Conservation (phyloP, 2,888 invertebrate species). For the Antheraea yamamai region DNA sequence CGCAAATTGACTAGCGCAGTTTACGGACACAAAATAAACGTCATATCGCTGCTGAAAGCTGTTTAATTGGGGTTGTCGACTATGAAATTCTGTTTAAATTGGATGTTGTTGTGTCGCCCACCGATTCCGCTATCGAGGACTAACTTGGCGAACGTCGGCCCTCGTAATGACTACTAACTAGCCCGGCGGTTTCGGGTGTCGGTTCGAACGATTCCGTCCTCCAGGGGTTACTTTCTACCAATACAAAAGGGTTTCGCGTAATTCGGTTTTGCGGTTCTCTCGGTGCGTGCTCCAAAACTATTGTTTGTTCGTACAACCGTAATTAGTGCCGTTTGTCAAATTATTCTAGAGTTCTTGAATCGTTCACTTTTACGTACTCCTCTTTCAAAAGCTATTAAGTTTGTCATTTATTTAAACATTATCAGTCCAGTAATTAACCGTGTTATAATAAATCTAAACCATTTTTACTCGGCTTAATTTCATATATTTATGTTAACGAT, state of each 20-base stretch:
- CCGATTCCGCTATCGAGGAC: conserved; percentile 49
- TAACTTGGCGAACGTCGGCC: conserved; percentile 49
- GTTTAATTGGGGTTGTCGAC: conserved; percentile 56
- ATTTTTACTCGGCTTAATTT: not conserved
- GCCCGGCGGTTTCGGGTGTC: conserved; percentile 33
- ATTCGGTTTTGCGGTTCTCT: conserved; percentile 63
- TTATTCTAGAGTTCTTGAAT: conserved; percentile 44
- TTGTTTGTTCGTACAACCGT: conserved; percentile 57
- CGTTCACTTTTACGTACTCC: conserved; percentile 29
- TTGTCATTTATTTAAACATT: not conserved
- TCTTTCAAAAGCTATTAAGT: not conserved
- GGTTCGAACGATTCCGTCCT: conserved; percentile 20
- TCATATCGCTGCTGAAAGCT: conserved; percentile 44
- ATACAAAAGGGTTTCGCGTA: conserved; percentile 53
- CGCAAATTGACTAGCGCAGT: conserved; percentile 45
- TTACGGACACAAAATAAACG: conserved; percentile 44
- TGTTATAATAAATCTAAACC: not conserved
- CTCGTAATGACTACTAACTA: conserved; percentile 69
- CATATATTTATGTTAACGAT: not conserved
- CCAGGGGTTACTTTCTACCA: conserved; percentile 52
- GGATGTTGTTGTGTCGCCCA: conserved; percentile 52
- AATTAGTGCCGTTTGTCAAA: conserved; percentile 57
- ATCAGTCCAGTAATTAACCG: not conserved
- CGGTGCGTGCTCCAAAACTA: conserved; percentile 48
- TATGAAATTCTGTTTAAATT: conserved; percentile 67